Conservation (phyloP, 92 coral and sea anemone genomes). For the Scolanthus callimorphus region DNA sequence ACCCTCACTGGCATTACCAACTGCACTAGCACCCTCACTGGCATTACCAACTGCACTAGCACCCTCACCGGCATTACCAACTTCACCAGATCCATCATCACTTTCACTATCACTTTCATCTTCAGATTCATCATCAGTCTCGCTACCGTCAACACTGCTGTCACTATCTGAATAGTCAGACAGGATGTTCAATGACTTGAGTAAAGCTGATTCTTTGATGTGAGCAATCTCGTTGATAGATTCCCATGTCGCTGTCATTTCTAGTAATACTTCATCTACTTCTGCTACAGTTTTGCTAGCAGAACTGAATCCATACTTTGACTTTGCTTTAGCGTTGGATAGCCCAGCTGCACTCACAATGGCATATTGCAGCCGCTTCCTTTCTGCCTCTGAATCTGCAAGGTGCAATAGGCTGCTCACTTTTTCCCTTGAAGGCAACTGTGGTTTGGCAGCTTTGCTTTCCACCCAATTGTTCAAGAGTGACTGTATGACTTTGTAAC, state of each 20-base stretch:
- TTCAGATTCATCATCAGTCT: conserved; percentile 24
- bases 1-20: no score
- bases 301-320: conserved; percentile 21
- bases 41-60: no score
- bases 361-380: conserved; percentile 35
- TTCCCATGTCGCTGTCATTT: conserved; percentile 21
- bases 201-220: conserved; percentile 29
- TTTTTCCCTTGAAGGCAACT: conserved; percentile 14
- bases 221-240: conserved; percentile 33
- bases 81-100: no score
- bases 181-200: conserved; percentile 22
- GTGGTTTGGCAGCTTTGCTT: conserved; percentile 9
- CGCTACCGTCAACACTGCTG: background rate
- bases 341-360: conserved; percentile 39
- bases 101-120: no score
- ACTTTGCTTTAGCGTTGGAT: conserved; percentile 26
- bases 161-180: no score
- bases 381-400: conserved; percentile 34
- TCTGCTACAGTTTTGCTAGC: conserved; percentile 9
- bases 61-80: background rate
- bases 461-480: conserved; percentile 31
- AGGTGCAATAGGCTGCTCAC: conserved; percentile 25
- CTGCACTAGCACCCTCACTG: no score
- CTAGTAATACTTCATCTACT: conserved; percentile 16
- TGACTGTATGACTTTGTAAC: conserved; percentile 12